Base-by-base conservation (phyloP, 2,113 vertebrate genomes). In the Casuarius casuarius region DNA sequence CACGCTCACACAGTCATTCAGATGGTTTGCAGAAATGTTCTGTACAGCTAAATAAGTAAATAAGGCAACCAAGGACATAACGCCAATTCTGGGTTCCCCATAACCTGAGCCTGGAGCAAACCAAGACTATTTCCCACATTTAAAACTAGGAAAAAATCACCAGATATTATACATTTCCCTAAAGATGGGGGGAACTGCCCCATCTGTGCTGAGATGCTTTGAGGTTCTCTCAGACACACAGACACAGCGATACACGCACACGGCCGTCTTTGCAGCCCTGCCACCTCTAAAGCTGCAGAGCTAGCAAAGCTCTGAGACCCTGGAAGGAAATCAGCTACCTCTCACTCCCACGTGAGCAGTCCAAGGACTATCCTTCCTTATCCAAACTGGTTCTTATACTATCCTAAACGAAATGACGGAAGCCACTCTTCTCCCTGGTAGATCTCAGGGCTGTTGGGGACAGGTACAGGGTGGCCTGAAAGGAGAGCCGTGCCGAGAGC, bases 131-230 rank as follows among this genome's bases (percentile, higher is more conserved):
- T n/a, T 61, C 72, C 76, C 52, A 19, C 18, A 44, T 28, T 20
- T 26, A 70, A 4, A 21, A 48, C 25, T 3, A 23, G 26, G 54
- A 68, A 76, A 52, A 5, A 1, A 48, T 58, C 56, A 11, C 42
- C 10, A 31, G 31, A 2, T 13, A 0, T 21, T 67, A 18, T 0
- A 15, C 15, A 3, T 12, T n/a, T 46, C 82, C 59, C 49, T 29
- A 22, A 9, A 33, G 3, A 6, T 1, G 3, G 13, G 4, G 12
- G 31, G 9, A 62, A 38, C 51, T 3, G 9, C 1, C 71, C 56
- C 44, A 28, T 4, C 78, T 10, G 7, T 10, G 13, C 8, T 16
- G 31, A 52, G 80, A 28, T 2, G 3, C 15, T 35, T 59, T 16
- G 73, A 7, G 68, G 31, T 40, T 52, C 7, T 38, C 38, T 52